Evolutionary conservation across 35 echinoderm and acorn worm genomes (phyloP).

Genomic region (Diadema setosum): DNA sequence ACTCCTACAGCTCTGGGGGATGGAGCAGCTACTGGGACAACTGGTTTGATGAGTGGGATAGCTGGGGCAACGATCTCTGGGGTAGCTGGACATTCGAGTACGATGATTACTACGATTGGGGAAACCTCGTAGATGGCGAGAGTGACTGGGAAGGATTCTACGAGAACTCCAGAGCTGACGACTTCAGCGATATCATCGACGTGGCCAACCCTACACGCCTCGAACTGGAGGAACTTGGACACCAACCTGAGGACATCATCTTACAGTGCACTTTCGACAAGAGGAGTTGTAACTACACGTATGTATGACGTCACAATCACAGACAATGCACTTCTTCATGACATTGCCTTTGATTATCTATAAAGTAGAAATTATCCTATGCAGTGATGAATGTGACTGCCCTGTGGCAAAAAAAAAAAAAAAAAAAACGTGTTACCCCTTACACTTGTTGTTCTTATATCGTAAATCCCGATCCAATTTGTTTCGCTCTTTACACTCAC

Average conservation of each 20-base stretch:
- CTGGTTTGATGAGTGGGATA: conserved; percentile 28
- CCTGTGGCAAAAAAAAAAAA: no score
- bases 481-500: no score
- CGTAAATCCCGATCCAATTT: no score
- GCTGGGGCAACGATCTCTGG: neutral
- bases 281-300: conserved; percentile 86
- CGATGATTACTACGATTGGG: conserved; percentile 74
- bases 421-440: neutral
- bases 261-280: conserved; percentile 95
- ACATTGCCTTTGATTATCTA: no score
- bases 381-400: no score
- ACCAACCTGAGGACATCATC: conserved; percentile 77
- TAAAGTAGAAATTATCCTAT: no score
- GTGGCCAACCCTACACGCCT: conserved; percentile 61
- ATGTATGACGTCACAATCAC: no score
- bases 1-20: neutral
- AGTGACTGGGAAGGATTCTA: conserved; percentile 92
- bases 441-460: no score
- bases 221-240: conserved; percentile 62
- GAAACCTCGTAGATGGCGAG: conserved; percentile 45
- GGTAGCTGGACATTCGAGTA: conserved; percentile 52
- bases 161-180: conserved; percentile 66
- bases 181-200: conserved; percentile 82
- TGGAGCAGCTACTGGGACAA: neutral
- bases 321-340: no score